Percentiles rank a stretch among this genome's conserved stretches.
phyloP scores from a whole-genome alignment of 2,113 vertebrate genomes.

The Alectura lathami region DNA sequence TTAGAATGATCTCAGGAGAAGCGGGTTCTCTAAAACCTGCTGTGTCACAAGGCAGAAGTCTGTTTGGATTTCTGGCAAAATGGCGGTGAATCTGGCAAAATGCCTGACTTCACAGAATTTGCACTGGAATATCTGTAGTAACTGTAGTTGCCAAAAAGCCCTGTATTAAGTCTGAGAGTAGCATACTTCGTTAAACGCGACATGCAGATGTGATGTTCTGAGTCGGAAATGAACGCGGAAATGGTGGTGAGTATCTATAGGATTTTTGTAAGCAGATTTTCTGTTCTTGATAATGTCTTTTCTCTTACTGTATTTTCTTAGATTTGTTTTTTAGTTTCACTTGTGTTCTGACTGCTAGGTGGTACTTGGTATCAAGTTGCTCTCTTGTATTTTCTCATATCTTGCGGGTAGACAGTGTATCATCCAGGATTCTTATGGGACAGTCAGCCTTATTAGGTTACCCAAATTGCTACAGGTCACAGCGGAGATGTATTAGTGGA shows the following conservation, averaged over 20 bases:
- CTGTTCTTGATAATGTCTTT: background rate
- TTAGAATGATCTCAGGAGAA: background rate
- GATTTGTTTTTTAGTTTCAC: background rate
- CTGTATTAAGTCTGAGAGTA: background rate
- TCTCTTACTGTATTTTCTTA: background rate
- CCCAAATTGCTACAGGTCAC: conserved; percentile 17
- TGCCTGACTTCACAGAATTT: background rate
- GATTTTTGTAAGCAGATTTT: background rate
- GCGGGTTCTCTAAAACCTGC: background rate
- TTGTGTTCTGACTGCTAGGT: background rate
- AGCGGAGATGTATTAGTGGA: background rate
- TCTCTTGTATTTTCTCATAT: background rate
- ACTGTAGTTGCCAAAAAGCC: background rate
- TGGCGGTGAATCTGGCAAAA: background rate
- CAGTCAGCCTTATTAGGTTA: background rate
- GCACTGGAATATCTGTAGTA: background rate
- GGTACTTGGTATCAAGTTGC: background rate
- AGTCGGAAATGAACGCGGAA: background rate
- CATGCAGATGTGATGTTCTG: background rate
- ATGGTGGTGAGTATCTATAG: background rate
- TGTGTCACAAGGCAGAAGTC: background rate
- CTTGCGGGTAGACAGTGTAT: background rate
- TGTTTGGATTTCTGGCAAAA: background rate
- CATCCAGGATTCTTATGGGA: background rate
- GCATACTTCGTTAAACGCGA: background rate